Base-by-base conservation (phyloP, 1,140 invertebrate genomes). In the Drosophila lowei region DNA sequence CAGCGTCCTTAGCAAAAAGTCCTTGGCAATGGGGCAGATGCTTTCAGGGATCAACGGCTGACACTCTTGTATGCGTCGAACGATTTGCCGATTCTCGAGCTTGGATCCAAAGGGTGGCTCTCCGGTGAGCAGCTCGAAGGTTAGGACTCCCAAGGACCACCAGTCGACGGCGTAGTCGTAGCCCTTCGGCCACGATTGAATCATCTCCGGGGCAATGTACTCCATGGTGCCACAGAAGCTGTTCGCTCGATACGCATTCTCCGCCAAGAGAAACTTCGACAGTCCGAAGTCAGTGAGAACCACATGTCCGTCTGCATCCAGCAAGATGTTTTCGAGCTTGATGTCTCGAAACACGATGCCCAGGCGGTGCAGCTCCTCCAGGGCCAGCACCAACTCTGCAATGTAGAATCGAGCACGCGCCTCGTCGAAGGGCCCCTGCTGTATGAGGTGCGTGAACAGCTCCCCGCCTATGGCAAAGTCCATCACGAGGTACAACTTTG, bases 311-410 rank as follows among this genome's bases (percentile, higher is more conserved):
- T 97, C 94, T 6, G 94, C 94, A 92, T 97, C 96, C 34, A 98
- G 92, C 3, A 98, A 92, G 64, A 98, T 98, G 91, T 98, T 98
- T 92, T 98, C 97, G 49, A 98, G 92, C 90, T 98, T 98, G 62
- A 99, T 98, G 91, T 99, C 98, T 11, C 98, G 94, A 92, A 99
- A 99, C 75, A 99, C 98, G 44, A 99, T 98, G 80, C 92, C 93
- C 91, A 97, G 95, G 92, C 96, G 96, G 92, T 98, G 97, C 53
- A 98, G 92, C 91, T 97, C 96, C 92, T 98, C 97, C 34, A 98
- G 91, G 2, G 97, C 97, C 53, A 98, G 92, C 83, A 98, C 96
- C 79, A 98, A 95, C 93, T 98, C 97, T 42, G 96, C 97, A 54
- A 98, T 96, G 90, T 98, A 98, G 86, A 98, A 95, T 71, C 95